Evolutionary conservation across 2,888 invertebrate genomes (phyloP).

Genomic region (Chirona hameri): DNA sequence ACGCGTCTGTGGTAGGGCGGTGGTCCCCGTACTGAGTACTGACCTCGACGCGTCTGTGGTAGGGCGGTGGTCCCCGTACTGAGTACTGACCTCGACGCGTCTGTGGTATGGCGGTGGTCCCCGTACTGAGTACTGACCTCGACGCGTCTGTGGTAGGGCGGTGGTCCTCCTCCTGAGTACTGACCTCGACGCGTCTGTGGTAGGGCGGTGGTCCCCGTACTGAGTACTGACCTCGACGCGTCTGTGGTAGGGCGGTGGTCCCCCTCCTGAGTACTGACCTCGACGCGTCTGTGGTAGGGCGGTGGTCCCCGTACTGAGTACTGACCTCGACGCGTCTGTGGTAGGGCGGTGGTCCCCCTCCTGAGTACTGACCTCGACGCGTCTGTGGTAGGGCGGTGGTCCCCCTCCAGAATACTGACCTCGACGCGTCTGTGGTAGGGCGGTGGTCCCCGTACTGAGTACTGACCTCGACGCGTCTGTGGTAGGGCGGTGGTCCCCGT

Average conservation of each 20-base stretch:
- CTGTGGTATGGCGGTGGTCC: conserved; percentile 61
- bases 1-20: conserved; percentile 59
- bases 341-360: neutral
- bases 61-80: neutral
- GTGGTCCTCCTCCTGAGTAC: neutral
- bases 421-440: neutral
- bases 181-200: conserved; percentile 56
- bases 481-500: conserved; percentile 60
- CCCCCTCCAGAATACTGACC: too few species aligned
- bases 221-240: too few species aligned
- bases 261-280: conserved; percentile 46
- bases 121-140: too few species aligned
- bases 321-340: too few species aligned
- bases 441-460: neutral
- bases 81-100: conserved; percentile 53
- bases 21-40: too few species aligned
- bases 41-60: neutral
- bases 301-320: too few species aligned
- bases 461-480: conserved; percentile 55
- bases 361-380: conserved; percentile 52
- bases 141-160: neutral
- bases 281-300: conserved; percentile 58
- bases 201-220: conserved; percentile 61
- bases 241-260: neutral
- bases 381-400: conserved; percentile 61